Evolutionary conservation across 2,113 vertebrate species (phyloP), one percentile per base, ranked within the genome.

Genomic region (Ammodytes marinus): DNA sequence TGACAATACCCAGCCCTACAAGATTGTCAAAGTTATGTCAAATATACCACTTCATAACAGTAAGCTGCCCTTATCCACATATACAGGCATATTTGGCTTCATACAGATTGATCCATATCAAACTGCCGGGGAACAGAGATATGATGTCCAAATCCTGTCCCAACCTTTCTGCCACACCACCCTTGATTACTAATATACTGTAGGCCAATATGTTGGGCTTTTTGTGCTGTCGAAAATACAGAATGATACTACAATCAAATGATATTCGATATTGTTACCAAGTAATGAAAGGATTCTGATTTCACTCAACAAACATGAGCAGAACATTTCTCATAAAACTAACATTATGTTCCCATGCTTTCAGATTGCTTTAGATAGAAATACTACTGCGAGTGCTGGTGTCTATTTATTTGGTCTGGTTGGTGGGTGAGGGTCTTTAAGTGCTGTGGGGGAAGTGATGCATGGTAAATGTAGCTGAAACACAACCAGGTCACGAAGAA

Each of bases 401-500:
- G 5, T 14, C 19, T 52, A 39, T 54, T 65, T 71, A 71, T 72
- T 69, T 70, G 46, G 85, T 84, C 61, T 46, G 54, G 77, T 37
- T 55, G 57, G 78, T 89, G 79, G 75, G 37, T 66, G 63, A 80
- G 78, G 77, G 72, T 77, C 66, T 52, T 61, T 91, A 86, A 94
- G 94, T 94, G 91, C 83, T 88, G 69, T 42, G 60, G 86, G 27
- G 83, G 85, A 91, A 93, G 93, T 89, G 89, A 91, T 88, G 94
- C 91, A 91, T 93, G 83, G 77, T 79, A 90, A 94, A 93, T 86
- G 74, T 68, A 85, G 85, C 79, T 90, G 87, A 89, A 93, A 93
- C 87, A 92, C 88, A 93, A 90, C 85, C 89, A 92, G 90, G 92
- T 90, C 91, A 91, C 61, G 80, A 84, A 87, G 71, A 80, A 77